phyloP scores from a whole-genome alignment of 1,140 invertebrate species.

The Drosophila kurseongensis region DNA sequence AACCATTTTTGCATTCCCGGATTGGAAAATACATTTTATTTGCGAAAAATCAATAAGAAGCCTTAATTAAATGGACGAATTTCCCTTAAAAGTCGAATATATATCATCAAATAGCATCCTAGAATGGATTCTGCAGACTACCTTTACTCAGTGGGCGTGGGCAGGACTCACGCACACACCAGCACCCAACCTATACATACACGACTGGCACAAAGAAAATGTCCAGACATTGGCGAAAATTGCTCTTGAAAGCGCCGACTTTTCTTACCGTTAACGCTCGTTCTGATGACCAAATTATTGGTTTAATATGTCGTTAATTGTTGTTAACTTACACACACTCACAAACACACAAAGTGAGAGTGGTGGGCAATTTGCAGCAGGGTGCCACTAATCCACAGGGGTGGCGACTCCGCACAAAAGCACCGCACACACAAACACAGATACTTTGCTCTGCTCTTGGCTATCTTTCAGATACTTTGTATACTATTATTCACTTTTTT shows the following conservation, averaged over 20 bases:
- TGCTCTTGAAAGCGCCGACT: conserved; percentile 2
- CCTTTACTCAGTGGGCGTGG: conserved; percentile 39
- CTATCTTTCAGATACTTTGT: conserved; percentile 52
- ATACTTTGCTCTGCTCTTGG: conserved; percentile 67
- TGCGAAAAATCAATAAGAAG: conserved; percentile 71
- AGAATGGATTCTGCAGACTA: not conserved
- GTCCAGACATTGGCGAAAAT: conserved; percentile 45
- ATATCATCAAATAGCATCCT: not conserved
- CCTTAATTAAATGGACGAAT: conserved; percentile 12
- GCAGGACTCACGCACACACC: conserved; percentile 39
- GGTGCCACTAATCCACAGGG: conserved; percentile 79
- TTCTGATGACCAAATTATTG: conserved; percentile 2
- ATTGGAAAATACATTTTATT: conserved; percentile 43
- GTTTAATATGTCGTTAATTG: conserved; percentile 31
- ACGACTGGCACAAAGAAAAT: conserved; percentile 47
- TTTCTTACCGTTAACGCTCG: conserved; percentile 30
- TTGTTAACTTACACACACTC: conserved; percentile 35
- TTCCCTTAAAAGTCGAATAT: not conserved
- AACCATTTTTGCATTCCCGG: conserved; percentile 53
- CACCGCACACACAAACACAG: conserved; percentile 46
- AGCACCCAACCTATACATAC: conserved; percentile 37
- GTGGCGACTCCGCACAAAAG: conserved; percentile 75
- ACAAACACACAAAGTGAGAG: conserved; percentile 42
- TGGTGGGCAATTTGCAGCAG: conserved; percentile 65
- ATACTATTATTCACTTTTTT: conserved; percentile 57